phyloP scores from a whole-genome alignment of 1,140 invertebrate species.

The Adelges cooleyi region DNA sequence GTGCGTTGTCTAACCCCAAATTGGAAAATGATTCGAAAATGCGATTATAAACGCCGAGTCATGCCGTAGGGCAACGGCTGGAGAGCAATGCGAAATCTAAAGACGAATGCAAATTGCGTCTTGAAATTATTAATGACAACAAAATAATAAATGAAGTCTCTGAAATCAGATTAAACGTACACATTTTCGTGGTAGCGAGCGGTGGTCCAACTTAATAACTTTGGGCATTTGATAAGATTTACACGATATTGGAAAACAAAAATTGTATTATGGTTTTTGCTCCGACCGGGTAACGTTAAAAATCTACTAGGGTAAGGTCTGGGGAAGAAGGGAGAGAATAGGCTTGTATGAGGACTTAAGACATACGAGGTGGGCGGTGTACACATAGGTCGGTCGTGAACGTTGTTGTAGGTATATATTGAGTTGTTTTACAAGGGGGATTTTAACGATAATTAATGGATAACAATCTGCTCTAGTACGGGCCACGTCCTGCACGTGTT shows the following conservation, averaged over 20 bases:
- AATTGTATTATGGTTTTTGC: too few species aligned
- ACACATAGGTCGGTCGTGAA: too few species aligned
- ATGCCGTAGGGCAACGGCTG: too few species aligned
- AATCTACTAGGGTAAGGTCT: too few species aligned
- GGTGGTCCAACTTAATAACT: not conserved
- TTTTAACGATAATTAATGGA: slow-evolving; percentile 21
- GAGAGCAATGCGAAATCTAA: too few species aligned
- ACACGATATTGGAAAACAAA: too few species aligned
- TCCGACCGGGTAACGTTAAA: too few species aligned
- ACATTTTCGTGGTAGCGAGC: not conserved
- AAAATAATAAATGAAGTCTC: not conserved
- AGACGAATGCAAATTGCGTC: slow-evolving; percentile 22
- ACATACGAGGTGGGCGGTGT: too few species aligned
- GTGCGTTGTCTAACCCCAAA: slow-evolving; percentile 25
- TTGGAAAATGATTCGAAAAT: slow-evolving; percentile 12
- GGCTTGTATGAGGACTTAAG: too few species aligned
- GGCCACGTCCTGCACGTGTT: slow-evolving; percentile 4
- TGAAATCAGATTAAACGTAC: not conserved
- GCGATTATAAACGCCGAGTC: slow-evolving; percentile 9
- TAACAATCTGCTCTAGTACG: not conserved
- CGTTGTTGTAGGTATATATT: too few species aligned
- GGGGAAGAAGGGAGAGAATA: too few species aligned
- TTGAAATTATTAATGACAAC: slow-evolving; percentile 25
- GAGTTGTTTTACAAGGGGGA: slow-evolving; percentile 12
- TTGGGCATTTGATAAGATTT: not conserved